Base-by-base conservation (phyloP, 2,113 vertebrate species). In the Drymodes brunneopygia region DNA sequence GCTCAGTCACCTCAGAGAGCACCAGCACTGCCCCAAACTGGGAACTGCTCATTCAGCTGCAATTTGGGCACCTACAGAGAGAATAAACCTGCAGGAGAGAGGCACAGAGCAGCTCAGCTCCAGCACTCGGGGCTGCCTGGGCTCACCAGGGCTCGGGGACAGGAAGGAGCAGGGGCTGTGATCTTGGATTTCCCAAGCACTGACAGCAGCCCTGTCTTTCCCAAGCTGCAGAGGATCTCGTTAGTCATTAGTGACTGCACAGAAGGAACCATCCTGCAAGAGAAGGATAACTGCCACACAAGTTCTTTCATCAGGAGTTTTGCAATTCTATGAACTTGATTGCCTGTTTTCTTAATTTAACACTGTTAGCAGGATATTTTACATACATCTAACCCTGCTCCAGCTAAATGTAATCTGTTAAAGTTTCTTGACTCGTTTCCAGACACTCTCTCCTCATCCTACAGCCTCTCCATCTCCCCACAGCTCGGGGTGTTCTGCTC, bases 11-110 rank as follows among this genome's bases (percentile, higher is more conserved):
- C 78, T 17, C 80, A 7, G 79, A 20, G 23, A 42, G 91, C 64
- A 31, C 13, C 21, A 1, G n/a, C 6, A 0, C 4, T 2, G 2
- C n/a, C 4, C 28, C 11, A 4, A 5, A 28, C 6, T 1, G 56
- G 33, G 56, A 69, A 25, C 27, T 2, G 47, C 2, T 8, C 24
- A 5, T 2, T 18, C 58, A n/a, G 38, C 33, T 2, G 56, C 23
- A 5, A 16, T n/a, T n/a, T n/a, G n/a, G n/a, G 36, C 5, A 36
- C 7, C 82, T 18, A 4, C 3, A 18, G 7, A 10, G 61, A 48
- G n/a, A 35, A 35, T 6, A 27, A 28, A 71, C 22, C 42, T 24
- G 6, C 0, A 11, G 18, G 20, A 56, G 58, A 11, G 11, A 15
- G 79, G 1, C 3, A 53, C 51, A 27, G 57, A 11, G 16, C 2